Evolutionary conservation across 2,797 vertebrate species (phyloP), one percentile per base, ranked within the genome.

Genomic region (Austrolebias charrua): DNA sequence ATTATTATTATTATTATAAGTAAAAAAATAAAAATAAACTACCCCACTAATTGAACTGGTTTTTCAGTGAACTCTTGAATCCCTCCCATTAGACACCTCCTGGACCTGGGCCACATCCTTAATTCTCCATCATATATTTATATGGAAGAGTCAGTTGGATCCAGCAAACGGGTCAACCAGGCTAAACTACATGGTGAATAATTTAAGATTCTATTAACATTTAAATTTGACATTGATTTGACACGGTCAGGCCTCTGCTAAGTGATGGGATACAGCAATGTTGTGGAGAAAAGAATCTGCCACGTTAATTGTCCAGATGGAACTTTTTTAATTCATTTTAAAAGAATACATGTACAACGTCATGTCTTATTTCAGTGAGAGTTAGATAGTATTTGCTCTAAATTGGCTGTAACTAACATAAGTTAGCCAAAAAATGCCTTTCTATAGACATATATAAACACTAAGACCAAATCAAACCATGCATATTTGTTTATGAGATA

Each of bases 191-290:
- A 82, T 38, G 40, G 77, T 93, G 91, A 93, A 92, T 92, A 88
- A 93, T 93, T 91, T 86, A 91, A 82, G 83, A 88, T 90, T 91
- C 88, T 88, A 93, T 92, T 93, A 93, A 92, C 90, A 92, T 93
- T 91, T 88, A 90, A 90, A 91, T 92, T 71, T 92, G 87, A 93
- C 91, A 91, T 91, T 93, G 90, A 92, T 91, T 89, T 88, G 88
- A 90, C 91, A 89, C 75, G 78, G 90, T 65, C 65, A 80, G 67
- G 80, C 68, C 61, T 76, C 73, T 40, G 66, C 71, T 76, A 85
- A 85, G 63, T 80, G 82, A 86, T 71, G 66, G 75, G 66, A 74
- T 76, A 73, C 56, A 71, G 62, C 48, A 57, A 75, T 63, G 35
- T 52, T 76, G 64, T 63, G 50, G 42, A 59, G 75, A 66, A 49